phyloP scores from a whole-genome alignment of 2,888 invertebrate species.

The Athalia circularis region DNA sequence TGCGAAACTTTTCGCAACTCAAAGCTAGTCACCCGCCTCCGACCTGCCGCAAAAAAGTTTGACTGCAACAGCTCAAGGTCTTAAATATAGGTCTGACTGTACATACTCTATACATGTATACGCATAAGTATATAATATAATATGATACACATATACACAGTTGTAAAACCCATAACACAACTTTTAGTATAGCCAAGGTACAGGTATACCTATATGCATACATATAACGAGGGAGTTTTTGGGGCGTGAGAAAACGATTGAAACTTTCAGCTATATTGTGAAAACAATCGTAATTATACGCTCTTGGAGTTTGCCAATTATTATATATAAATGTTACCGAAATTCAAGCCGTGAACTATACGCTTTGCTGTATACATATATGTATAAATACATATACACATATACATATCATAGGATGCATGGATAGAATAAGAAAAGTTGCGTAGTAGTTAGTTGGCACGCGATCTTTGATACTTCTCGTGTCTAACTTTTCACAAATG shows the following conservation, averaged over 20 bases:
- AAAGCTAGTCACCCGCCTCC: constrained; percentile 5
- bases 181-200: too few relatives aligned
- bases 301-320: constrained; percentile 38
- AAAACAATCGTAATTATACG: constrained; percentile 41
- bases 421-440: constrained; percentile 5
- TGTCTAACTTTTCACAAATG: constrained; percentile 12
- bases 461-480: constrained; percentile 22
- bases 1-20: constrained; percentile 7
- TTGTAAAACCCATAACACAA: too few relatives aligned
- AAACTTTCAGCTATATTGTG: constrained; percentile 35
- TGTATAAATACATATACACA: not conserved
- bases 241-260: constrained; percentile 30
- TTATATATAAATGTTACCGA: constrained; percentile 12
- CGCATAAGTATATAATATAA: not conserved
- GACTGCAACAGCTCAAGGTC: not conserved
- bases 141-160: too few relatives aligned
- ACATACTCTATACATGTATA: not conserved
- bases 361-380: not conserved
- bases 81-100: not conserved
- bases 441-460: constrained; percentile 31
- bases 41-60: constrained; percentile 17
- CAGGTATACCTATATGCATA: not conserved
- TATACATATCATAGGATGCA: not conserved
- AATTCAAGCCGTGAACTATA: not conserved
- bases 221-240: constrained; percentile 8